Evolutionary conservation across 2,888 invertebrate species (phyloP).

Genomic region (Lasioglossum leucozonium): DNA sequence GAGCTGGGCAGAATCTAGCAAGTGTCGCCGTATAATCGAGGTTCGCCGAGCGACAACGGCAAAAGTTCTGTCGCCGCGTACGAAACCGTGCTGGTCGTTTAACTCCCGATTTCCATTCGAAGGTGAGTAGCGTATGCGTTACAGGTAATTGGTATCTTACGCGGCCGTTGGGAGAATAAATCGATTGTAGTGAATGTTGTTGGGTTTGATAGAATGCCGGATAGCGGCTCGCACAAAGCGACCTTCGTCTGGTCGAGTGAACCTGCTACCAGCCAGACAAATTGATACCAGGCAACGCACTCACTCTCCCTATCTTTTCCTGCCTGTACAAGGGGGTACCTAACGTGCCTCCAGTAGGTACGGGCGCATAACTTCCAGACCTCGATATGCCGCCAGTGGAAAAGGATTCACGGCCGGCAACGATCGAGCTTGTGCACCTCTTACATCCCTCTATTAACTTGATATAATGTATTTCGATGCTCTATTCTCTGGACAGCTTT

Average conservation of each 20-base stretch:
- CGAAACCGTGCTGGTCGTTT: constrained; percentile 33
- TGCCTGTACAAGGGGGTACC: constrained; percentile 56
- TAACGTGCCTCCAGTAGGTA: constrained; percentile 69
- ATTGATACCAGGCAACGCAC: constrained; percentile 83
- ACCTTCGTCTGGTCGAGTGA: constrained; percentile 78
- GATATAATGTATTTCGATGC: constrained; percentile 26
- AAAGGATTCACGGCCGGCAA: constrained; percentile 58
- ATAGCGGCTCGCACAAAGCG: constrained; percentile 83
- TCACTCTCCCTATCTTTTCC: constrained; percentile 78
- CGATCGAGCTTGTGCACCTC: constrained; percentile 38
- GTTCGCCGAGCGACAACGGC: neutral
- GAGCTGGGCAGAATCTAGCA: neutral
- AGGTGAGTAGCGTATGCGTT: constrained; percentile 57
- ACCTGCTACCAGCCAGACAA: constrained; percentile 81
- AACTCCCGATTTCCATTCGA: constrained; percentile 66
- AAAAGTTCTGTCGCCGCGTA: constrained; percentile 19
- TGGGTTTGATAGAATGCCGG: constrained; percentile 82
- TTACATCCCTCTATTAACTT: constrained; percentile 56
- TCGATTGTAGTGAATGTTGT: constrained; percentile 75
- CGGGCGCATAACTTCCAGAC: constrained; percentile 70
- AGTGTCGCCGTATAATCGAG: constrained; percentile 32
- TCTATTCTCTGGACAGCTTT: constrained; percentile 21
- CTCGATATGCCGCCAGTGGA: constrained; percentile 65
- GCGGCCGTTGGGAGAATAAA: constrained; percentile 74
- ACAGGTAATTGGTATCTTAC: constrained; percentile 78